phyloP scores from a whole-genome alignment of 2,113 vertebrate genomes.

The Coreoperca whiteheadi region DNA sequence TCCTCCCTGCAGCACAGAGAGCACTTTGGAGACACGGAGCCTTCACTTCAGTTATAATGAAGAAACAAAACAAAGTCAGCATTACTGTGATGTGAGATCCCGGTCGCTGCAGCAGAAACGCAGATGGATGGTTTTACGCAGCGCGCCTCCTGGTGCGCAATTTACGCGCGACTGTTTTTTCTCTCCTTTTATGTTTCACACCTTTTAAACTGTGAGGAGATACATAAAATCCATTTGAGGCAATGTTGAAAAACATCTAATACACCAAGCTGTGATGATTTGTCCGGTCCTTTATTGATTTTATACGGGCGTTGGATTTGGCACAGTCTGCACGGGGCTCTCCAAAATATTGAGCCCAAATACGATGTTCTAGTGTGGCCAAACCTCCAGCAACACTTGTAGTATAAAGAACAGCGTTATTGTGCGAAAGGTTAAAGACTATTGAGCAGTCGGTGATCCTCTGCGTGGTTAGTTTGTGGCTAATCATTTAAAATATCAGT shows the following conservation, averaged over 20 bases:
- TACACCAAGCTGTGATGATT: neutral
- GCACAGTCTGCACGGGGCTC: neutral
- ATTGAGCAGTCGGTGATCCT: neutral
- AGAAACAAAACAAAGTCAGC: neutral
- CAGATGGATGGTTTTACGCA: conserved; percentile 2
- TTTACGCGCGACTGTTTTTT: conserved; percentile 25
- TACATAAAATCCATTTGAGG: conserved; percentile 8
- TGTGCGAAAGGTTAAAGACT: too few species aligned
- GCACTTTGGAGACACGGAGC: neutral
- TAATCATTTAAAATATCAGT: neutral
- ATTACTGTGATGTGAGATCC: neutral
- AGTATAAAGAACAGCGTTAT: neutral
- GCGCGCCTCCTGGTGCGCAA: neutral
- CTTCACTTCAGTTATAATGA: neutral
- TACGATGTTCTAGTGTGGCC: too few species aligned
- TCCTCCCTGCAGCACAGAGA: conserved; percentile 1
- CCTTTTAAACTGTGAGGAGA: neutral
- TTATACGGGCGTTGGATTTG: neutral
- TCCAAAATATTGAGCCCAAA: neutral
- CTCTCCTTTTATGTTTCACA: neutral
- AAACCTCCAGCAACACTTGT: neutral
- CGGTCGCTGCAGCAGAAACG: neutral
- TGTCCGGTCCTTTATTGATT: neutral
- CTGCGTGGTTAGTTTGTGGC: neutral
- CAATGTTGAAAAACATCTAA: neutral